phyloP scores from a whole-genome alignment of 2,888 invertebrate species.

The Megamerina dolium region DNA sequence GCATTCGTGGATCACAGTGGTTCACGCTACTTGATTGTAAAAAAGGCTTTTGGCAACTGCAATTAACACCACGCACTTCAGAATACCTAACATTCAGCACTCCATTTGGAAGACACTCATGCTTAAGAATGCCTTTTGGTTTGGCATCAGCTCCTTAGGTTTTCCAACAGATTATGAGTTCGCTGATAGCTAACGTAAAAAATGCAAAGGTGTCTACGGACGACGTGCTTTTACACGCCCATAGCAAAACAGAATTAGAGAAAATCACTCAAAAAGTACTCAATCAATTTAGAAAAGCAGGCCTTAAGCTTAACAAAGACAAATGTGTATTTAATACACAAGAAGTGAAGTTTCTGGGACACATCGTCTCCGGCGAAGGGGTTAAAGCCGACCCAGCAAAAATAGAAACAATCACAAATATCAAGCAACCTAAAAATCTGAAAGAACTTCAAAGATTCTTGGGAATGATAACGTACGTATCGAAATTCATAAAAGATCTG shows the following conservation, averaged over 20 bases:
- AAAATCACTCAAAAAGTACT: constrained; percentile 20
- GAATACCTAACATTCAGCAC: constrained; percentile 22
- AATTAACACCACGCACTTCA: constrained; percentile 20
- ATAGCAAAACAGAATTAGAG: constrained; percentile 22
- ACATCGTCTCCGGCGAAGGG: background rate
- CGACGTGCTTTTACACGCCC: constrained; percentile 26
- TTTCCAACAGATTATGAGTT: constrained; percentile 22
- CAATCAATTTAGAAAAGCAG: constrained; percentile 15
- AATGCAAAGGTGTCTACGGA: constrained; percentile 25
- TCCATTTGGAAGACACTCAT: constrained; percentile 23
- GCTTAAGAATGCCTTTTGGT: constrained; percentile 18
- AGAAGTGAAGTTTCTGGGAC: constrained; percentile 4
- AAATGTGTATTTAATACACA: constrained; percentile 23
- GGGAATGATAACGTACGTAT: constrained; percentile 9
- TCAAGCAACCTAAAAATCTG: background rate
- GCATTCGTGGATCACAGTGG: constrained; percentile 17
- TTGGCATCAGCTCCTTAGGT: constrained; percentile 28
- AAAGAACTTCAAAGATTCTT: background rate
- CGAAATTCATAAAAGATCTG: constrained; percentile 16
- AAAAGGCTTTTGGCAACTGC: constrained; percentile 24
- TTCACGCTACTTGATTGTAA: constrained; percentile 19
- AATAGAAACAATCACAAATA: constrained; percentile 1
- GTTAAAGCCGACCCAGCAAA: background rate
- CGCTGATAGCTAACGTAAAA: constrained; percentile 15
- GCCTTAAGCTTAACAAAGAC: constrained; percentile 26